These are phyloP conservation scores for Mercenaria mercenaria DNA, from an alignment of 1,140 invertebrate genomes.

Conservation along the genomic window DNA sequence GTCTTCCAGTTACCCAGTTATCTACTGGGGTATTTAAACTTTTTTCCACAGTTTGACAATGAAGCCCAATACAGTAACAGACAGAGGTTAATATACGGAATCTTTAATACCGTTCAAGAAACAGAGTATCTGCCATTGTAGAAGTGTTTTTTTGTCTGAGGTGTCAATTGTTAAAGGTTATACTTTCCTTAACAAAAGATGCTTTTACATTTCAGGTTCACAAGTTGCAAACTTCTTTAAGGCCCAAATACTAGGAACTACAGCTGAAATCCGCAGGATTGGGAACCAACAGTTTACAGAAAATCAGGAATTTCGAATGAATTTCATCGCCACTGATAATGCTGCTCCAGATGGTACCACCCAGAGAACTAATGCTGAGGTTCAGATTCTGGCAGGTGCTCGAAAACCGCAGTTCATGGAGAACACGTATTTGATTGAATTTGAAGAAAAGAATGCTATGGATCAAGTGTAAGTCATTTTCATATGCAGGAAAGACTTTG, in stretches of 20 bases:
- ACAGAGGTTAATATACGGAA: no score
- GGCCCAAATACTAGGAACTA: neutral
- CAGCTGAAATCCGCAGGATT: neutral
- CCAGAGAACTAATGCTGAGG: neutral
- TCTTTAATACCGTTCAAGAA: no score
- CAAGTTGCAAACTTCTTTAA: neutral
- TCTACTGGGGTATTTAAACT: no score
- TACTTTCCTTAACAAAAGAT: no score
- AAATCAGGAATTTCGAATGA: neutral
- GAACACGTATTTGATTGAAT: neutral
- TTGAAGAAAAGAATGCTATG: slow-evolving; percentile 46
- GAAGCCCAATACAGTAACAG: no score
- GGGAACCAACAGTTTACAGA: neutral
- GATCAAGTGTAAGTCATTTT: slow-evolving; percentile 24
- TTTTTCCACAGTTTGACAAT: no score
- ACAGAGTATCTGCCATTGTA: no score
- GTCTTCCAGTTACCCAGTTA: no score
- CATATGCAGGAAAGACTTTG: neutral
- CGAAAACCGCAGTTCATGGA: slow-evolving; percentile 27
- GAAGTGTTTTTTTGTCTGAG: no score
- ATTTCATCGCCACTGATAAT: slow-evolving; percentile 26
- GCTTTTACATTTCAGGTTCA: neutral
- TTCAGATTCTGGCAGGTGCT: slow-evolving; percentile 23
- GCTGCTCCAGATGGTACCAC: neutral
- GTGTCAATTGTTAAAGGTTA: no score